These are phyloP conservation scores for Decapterus maruadsi DNA, from an alignment of 2,797 vertebrate genomes.

Conservation along the genomic window DNA sequence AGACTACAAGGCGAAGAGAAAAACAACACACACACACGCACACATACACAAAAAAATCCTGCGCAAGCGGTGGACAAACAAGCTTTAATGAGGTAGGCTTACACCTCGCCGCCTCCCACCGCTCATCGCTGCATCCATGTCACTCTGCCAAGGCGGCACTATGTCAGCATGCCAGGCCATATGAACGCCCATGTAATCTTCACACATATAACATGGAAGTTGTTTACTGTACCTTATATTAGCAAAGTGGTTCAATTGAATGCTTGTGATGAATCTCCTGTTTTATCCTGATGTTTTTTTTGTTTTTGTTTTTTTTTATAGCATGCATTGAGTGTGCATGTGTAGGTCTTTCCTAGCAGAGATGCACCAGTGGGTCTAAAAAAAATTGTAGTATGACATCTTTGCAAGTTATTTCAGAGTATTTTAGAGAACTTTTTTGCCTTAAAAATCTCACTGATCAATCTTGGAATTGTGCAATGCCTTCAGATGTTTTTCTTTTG, in stretches of 20 bases:
- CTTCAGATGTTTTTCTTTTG: constrained; percentile 67
- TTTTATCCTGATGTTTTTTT: constrained; percentile 56
- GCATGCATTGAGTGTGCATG: constrained; percentile 80
- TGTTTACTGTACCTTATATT: constrained; percentile 66
- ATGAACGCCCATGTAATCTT: constrained; percentile 41
- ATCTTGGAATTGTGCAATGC: constrained; percentile 78
- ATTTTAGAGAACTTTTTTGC: constrained; percentile 72
- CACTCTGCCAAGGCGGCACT: constrained; percentile 47
- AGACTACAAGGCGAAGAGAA: constrained; percentile 5
- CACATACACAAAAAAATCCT: not conserved
- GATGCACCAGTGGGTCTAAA: constrained; percentile 50
- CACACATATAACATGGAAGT: constrained; percentile 51
- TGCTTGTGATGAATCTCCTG: constrained; percentile 72
- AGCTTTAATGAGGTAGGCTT: constrained; percentile 39
- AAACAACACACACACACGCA: not conserved
- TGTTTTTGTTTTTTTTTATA: constrained; percentile 20
- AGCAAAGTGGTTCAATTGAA: constrained; percentile 66
- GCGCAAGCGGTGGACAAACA: constrained; percentile 17
- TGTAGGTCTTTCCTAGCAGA: constrained; percentile 49
- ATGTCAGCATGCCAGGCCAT: constrained; percentile 64
- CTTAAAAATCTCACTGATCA: constrained; percentile 82
- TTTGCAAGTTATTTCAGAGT: constrained; percentile 54
- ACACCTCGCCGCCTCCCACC: constrained; percentile 60
- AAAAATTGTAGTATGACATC: constrained; percentile 57
- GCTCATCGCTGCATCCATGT: constrained; percentile 31